These are phyloP conservation scores for Tragelaphus strepsiceros DNA, from an alignment of 2,113 vertebrate genomes.

Conservation along the genomic window DNA sequence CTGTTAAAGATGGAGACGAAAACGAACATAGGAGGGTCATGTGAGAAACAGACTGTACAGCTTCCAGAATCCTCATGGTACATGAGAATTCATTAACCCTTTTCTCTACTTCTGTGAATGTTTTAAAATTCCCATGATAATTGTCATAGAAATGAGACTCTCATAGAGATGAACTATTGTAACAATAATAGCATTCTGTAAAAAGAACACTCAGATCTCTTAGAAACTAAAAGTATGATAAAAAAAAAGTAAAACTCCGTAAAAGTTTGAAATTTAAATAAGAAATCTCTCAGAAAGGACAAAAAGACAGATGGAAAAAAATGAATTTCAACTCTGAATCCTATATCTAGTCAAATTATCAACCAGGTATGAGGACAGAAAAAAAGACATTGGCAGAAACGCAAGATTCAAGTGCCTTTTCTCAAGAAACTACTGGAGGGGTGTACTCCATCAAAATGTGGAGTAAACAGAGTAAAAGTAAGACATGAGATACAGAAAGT, in stretches of 20 bases:
- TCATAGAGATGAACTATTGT: neutral
- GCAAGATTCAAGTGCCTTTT: neutral
- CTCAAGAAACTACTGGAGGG: neutral
- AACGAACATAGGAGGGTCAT: neutral
- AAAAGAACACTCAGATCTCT: neutral
- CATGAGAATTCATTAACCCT: neutral
- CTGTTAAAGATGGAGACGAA: neutral
- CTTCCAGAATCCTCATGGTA: neutral
- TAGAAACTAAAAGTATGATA: neutral
- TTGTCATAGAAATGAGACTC: neutral
- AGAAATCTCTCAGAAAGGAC: neutral
- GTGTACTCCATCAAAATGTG: neutral
- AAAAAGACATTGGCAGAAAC: neutral
- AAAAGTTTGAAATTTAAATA: slow-evolving; percentile 36
- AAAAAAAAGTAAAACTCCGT: neutral
- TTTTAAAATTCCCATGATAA: neutral
- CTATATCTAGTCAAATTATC: neutral
- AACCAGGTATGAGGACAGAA: neutral
- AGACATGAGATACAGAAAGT: neutral
- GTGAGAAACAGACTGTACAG: neutral
- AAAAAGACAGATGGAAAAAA: neutral
- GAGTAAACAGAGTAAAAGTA: neutral
- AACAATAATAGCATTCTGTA: neutral
- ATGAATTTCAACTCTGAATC: neutral
- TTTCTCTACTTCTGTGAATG: neutral